These are phyloP conservation scores for Cetoscarus ocellatus DNA, from an alignment of 2,797 vertebrate genomes.

Conservation along the genomic window DNA sequence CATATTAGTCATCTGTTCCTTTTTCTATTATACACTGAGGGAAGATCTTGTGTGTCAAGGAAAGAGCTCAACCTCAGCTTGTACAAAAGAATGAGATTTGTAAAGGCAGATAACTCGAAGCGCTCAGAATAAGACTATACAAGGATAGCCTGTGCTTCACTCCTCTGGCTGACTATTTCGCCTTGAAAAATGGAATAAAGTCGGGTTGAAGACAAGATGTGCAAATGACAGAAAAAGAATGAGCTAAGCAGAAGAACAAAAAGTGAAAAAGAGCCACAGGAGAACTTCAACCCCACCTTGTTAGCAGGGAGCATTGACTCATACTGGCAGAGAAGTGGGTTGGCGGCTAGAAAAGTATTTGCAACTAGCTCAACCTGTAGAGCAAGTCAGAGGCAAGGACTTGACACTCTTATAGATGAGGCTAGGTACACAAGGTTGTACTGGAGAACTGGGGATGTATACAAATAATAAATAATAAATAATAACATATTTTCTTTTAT, in stretches of 20 bases:
- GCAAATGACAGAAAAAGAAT: conserved; percentile 10
- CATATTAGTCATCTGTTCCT: conserved; percentile 16
- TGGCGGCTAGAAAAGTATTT: conserved; percentile 7
- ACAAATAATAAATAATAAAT: too few relatives aligned
- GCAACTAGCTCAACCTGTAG: conserved; percentile 51
- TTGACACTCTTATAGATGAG: neutral
- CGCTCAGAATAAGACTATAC: conserved; percentile 10
- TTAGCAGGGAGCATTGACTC: conserved; percentile 29
- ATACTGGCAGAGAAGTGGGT: neutral
- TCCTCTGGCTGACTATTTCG: conserved; percentile 22
- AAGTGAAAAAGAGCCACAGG: neutral
- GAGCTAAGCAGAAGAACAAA: neutral
- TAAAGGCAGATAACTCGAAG: conserved; percentile 43
- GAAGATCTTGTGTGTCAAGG: conserved; percentile 15
- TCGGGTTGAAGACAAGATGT: neutral
- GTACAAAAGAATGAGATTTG: conserved; percentile 35
- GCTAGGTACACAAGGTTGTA: neutral
- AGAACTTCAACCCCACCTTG: conserved; percentile 17
- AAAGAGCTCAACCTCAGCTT: conserved; percentile 10
- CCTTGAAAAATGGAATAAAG: conserved; percentile 37
- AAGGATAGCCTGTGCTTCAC: conserved; percentile 8
- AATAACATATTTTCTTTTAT: too few relatives aligned
- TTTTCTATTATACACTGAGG: conserved; percentile 3
- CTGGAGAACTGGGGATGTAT: neutral
- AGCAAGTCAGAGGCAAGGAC: conserved; percentile 13